phyloP scores from a whole-genome alignment of 1,140 invertebrate species.

The Bombus turneri region DNA sequence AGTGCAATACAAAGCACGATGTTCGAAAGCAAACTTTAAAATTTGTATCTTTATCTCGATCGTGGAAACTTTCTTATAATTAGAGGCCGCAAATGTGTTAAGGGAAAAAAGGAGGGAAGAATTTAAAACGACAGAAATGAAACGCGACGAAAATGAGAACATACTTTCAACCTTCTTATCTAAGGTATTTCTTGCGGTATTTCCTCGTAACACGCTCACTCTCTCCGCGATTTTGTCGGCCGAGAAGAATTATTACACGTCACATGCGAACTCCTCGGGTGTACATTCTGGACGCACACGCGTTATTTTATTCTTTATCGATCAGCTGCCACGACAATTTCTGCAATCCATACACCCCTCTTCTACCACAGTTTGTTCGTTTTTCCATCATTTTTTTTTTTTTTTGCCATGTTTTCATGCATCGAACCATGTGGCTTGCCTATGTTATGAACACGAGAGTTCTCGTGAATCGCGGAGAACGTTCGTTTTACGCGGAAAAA shows the following conservation, averaged over 20 bases:
- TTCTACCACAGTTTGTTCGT: neutral
- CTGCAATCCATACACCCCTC: no score
- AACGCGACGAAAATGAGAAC: no score
- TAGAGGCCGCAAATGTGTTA: neutral
- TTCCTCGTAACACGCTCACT: neutral
- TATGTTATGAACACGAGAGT: no score
- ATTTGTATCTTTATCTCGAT: neutral
- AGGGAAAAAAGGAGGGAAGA: neutral
- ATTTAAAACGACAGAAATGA: neutral
- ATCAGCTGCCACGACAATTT: constrained; percentile 1
- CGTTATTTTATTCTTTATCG: constrained; percentile 43
- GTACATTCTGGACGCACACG: constrained; percentile 33
- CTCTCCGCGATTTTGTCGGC: constrained; percentile 2
- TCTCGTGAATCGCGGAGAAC: no score
- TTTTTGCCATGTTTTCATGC: neutral
- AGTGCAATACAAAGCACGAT: neutral
- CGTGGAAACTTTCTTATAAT: neutral
- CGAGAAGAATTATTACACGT: constrained; percentile 23
- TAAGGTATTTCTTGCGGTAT: neutral
- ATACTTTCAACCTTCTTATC: neutral
- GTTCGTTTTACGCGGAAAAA: no score
- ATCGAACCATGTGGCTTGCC: no score
- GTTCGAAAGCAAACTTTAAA: neutral
- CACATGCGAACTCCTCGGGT: constrained; percentile 17
- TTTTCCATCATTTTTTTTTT: no score